A percentile compares a stretch with the other conserved stretches of the same genome.
phyloP scores from a whole-genome alignment of 2,888 invertebrate species.

The Lithophane socia region DNA sequence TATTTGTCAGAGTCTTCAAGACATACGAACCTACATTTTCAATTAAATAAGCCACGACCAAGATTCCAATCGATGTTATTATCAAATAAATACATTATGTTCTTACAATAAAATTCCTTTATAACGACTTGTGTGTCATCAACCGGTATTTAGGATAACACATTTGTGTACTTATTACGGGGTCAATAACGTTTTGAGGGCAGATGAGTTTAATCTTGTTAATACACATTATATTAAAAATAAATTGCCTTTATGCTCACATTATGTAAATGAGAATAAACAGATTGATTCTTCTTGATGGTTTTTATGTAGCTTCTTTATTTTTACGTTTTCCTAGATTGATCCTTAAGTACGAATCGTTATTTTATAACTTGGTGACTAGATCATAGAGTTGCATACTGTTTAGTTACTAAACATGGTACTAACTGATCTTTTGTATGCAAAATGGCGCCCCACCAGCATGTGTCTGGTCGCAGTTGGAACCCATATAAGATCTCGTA shows the following conservation, averaged over 20 bases:
- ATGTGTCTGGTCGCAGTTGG: not conserved
- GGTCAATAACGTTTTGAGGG: conserved; percentile 42
- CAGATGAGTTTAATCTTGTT: conserved; percentile 30
- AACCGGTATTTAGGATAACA: conserved; percentile 37
- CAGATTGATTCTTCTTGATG: not conserved
- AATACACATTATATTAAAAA: conserved; percentile 4
- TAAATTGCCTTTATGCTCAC: not conserved
- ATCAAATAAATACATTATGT: conserved; percentile 14
- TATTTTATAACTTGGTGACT: not conserved
- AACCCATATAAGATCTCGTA: not conserved
- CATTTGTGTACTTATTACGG: conserved; percentile 7
- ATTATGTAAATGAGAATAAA: conserved; percentile 19
- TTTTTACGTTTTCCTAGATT: conserved; percentile 5
- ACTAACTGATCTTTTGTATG: conserved; percentile 44
- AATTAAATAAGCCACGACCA: not conserved
- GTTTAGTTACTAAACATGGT: not conserved
- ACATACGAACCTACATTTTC: not conserved
- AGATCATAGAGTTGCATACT: no score
- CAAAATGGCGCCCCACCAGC: conserved; percentile 23
- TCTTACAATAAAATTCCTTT: not conserved
- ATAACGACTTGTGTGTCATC: conserved; percentile 27
- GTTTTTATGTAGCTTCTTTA: not conserved
- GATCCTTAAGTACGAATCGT: not conserved
- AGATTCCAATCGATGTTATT: conserved; percentile 19
- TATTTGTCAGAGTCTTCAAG: not conserved